A percentile compares a stretch with the other conserved stretches of the same genome.
phyloP scores from a whole-genome alignment of 1,140 invertebrate species.

The Rhizoglyphus robini region DNA sequence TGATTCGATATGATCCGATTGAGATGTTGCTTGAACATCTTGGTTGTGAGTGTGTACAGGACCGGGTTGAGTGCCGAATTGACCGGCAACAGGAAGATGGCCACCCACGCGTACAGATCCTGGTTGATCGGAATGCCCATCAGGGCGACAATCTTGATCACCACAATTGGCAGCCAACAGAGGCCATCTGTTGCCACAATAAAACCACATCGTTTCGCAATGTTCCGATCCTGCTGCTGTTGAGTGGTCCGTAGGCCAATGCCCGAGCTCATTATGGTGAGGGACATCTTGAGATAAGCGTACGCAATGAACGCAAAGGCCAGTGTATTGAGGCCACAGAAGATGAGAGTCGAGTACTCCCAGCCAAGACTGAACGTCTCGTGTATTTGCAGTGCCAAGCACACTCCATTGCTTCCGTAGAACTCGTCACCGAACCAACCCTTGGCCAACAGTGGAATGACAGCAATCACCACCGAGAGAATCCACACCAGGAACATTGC shows the following conservation, averaged over 20 bases:
- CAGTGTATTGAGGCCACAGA: constrained; percentile 33
- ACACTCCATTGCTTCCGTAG: constrained; percentile 34
- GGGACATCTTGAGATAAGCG: constrained; percentile 42
- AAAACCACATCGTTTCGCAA: constrained; percentile 55
- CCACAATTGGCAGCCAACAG: constrained; percentile 34
- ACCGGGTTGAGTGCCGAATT: constrained; percentile 64
- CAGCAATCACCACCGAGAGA: constrained; percentile 24
- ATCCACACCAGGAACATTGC: constrained; percentile 24
- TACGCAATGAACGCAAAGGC: constrained; percentile 43
- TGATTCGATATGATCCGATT: constrained; percentile 14
- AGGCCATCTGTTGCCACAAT: constrained; percentile 40
- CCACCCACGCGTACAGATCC: constrained; percentile 54
- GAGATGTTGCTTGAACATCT: constrained; percentile 23
- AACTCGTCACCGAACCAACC: constrained; percentile 25
- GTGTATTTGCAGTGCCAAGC: constrained; percentile 34
- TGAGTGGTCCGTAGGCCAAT: constrained; percentile 44
- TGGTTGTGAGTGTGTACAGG: constrained; percentile 55
- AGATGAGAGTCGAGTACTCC: constrained; percentile 35
- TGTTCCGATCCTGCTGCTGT: constrained; percentile 46
- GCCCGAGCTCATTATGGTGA: constrained; percentile 44
- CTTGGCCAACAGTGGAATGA: constrained; percentile 25
- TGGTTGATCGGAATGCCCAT: constrained; percentile 21
- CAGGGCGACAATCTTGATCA: constrained; percentile 28
- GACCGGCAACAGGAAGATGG: constrained; percentile 58
- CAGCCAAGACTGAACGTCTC: constrained; percentile 33